phyloP scores from a whole-genome alignment of 2,113 vertebrate genomes.

The Rhinolophus ferrumequinum region DNA sequence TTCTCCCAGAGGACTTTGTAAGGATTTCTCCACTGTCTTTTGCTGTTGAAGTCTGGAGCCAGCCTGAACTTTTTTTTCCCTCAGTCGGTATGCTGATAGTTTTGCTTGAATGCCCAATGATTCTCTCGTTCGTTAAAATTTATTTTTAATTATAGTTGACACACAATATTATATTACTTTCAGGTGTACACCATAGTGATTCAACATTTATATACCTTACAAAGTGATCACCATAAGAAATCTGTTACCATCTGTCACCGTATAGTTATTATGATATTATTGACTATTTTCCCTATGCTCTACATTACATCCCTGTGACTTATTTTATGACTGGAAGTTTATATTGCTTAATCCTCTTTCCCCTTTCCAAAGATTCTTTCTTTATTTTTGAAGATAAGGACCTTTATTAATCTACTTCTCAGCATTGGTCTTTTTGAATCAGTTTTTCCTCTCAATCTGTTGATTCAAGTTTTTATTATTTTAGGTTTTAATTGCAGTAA shows the following conservation, averaged over 20 bases:
- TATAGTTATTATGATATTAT: no score
- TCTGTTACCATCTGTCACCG: neutral
- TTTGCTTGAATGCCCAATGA: neutral
- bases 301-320: neutral
- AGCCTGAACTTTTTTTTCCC: neutral
- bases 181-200: neutral
- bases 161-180: neutral
- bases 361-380: neutral
- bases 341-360: neutral
- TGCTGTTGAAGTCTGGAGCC: neutral
- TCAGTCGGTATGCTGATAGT: neutral
- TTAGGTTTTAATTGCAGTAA: constrained; percentile 34
- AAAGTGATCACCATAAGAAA: neutral
- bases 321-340: neutral
- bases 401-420: neutral
- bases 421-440: neutral
- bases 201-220: neutral
- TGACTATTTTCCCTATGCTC: neutral
- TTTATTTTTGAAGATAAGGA: constrained; percentile 19
- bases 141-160: neutral
- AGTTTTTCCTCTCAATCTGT: neutral
- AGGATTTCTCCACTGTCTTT: neutral
- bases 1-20: neutral
- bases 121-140: neutral
- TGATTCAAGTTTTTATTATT: neutral